These are phyloP conservation scores for Malacoctenus gilli DNA, from an alignment of 2,797 vertebrate genomes.

Conservation along the genomic window DNA sequence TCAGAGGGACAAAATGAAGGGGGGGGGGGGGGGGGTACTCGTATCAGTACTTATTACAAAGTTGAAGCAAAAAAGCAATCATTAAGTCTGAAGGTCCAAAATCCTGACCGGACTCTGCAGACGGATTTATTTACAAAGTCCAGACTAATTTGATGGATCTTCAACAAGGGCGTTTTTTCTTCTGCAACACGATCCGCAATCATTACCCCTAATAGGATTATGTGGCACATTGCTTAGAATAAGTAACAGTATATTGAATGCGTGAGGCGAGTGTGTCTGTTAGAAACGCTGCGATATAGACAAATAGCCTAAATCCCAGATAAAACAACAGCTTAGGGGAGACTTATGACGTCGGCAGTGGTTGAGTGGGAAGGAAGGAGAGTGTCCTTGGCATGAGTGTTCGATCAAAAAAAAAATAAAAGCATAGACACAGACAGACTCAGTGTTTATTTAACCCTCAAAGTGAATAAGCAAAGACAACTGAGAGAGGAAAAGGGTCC, in stretches of 20 bases:
- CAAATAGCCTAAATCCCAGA: slow-evolving; percentile 42
- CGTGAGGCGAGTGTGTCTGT: slow-evolving; percentile 28
- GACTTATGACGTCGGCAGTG: slow-evolving; percentile 21
- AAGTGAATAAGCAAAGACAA: slow-evolving; percentile 9
- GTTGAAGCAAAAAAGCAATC: neutral
- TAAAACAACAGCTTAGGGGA: slow-evolving; percentile 41
- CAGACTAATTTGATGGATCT: slow-evolving; percentile 61
- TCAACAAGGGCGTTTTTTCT: slow-evolving; percentile 44
- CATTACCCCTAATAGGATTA: slow-evolving; percentile 74
- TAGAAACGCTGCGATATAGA: slow-evolving; percentile 29
- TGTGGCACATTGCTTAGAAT: slow-evolving; percentile 43
- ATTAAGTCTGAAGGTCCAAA: slow-evolving; percentile 20
- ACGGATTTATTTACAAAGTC: slow-evolving; percentile 68
- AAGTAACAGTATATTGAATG: slow-evolving; percentile 32
- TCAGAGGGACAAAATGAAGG: no score
- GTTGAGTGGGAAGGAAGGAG: slow-evolving; percentile 16
- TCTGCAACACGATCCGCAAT: slow-evolving; percentile 45
- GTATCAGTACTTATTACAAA: slow-evolving; percentile 24
- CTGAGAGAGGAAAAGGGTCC: neutral
- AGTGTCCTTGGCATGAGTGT: slow-evolving; percentile 38
- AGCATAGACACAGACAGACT: no score
- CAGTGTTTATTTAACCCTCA: slow-evolving; percentile 7
- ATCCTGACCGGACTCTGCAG: slow-evolving; percentile 13
- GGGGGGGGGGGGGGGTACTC: no score
- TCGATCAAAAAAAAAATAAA: slow-evolving; percentile 1